A percentile compares a stretch with the other conserved stretches of the same genome.
phyloP scores from a whole-genome alignment of 2,888 invertebrate genomes.

The Leuctra nigra region DNA sequence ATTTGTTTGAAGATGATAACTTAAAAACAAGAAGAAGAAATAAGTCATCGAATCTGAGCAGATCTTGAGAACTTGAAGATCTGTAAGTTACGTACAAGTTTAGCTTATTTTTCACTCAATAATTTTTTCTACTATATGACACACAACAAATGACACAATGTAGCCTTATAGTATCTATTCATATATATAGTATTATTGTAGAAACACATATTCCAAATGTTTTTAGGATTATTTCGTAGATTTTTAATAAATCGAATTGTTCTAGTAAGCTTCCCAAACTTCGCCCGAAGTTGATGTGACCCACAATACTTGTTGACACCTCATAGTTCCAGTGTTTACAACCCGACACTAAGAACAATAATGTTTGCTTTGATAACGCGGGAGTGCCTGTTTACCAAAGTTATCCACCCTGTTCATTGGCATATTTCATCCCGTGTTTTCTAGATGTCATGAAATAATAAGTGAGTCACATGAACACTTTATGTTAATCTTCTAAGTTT shows the following conservation, averaged over 20 bases:
- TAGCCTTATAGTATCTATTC: background rate
- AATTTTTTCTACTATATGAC: background rate
- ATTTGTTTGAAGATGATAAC: too few relatives aligned
- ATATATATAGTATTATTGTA: slow-evolving; percentile 10
- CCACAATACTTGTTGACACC: background rate
- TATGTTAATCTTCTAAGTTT: too few relatives aligned
- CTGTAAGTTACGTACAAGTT: slow-evolving; percentile 18
- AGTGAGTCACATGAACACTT: too few relatives aligned
- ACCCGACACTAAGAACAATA: too few relatives aligned
- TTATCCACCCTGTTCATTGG: too few relatives aligned
- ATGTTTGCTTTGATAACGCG: too few relatives aligned
- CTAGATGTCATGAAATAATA: too few relatives aligned
- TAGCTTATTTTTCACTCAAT: background rate
- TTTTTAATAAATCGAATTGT: background rate
- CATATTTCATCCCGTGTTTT: too few relatives aligned
- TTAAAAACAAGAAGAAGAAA: too few relatives aligned
- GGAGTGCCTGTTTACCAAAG: too few relatives aligned
- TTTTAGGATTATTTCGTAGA: background rate
- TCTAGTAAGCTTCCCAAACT: background rate
- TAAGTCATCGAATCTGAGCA: background rate
- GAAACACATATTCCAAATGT: slow-evolving; percentile 14
- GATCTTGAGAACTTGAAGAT: slow-evolving; percentile 16
- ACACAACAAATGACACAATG: slow-evolving; percentile 12
- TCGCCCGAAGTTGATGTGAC: background rate
- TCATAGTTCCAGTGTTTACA: too few relatives aligned